phyloP scores from a whole-genome alignment of 2,113 vertebrate species.

The Chascanopsetta lugubris region DNA sequence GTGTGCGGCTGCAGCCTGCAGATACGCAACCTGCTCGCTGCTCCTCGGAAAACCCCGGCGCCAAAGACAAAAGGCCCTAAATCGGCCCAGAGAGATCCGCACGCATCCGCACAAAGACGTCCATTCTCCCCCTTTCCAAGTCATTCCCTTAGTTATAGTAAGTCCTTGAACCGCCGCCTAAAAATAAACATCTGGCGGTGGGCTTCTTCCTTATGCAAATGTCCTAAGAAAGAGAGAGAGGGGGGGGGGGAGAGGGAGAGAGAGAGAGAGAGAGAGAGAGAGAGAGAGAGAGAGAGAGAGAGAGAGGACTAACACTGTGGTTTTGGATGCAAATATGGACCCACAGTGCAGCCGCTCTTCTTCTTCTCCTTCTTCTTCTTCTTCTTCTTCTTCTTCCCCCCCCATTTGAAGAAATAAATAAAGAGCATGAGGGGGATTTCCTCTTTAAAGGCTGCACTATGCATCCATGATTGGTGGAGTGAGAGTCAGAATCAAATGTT shows the following conservation, averaged over 20 bases:
- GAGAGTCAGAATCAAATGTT: slow-evolving; percentile 73
- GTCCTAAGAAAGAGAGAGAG: slow-evolving; percentile 59
- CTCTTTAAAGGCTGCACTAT: slow-evolving; percentile 75
- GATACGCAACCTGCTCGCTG: slow-evolving; percentile 71
- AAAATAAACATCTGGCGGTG: slow-evolving; percentile 82
- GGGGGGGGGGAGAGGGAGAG: too few species aligned
- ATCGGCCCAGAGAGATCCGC: slow-evolving; percentile 68
- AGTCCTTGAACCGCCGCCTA: slow-evolving; percentile 79
- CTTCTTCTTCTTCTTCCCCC: slow-evolving; percentile 7
- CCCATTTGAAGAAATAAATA: slow-evolving; percentile 67
- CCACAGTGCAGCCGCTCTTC: slow-evolving; percentile 63
- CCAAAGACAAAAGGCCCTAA: slow-evolving; percentile 74
- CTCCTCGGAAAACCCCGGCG: slow-evolving; percentile 50
- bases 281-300: slow-evolving; percentile 14
- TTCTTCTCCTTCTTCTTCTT: too few species aligned
- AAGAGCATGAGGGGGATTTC: slow-evolving; percentile 77
- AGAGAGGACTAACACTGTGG: slow-evolving; percentile 69
- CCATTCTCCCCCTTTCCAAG: slow-evolving; percentile 54
- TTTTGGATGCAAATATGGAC: slow-evolving; percentile 79
- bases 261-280: slow-evolving; percentile 29
- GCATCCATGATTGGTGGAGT: slow-evolving; percentile 79
- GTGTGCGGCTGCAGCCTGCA: slow-evolving; percentile 66
- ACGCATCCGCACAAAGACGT: slow-evolving; percentile 54
- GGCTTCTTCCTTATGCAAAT: slow-evolving; percentile 81
- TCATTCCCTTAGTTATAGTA: slow-evolving; percentile 70